Evolutionary conservation across 1,140 invertebrate species (phyloP), one percentile per base, ranked within the genome.

Genomic region (Zeugodacus cucurbitae): DNA sequence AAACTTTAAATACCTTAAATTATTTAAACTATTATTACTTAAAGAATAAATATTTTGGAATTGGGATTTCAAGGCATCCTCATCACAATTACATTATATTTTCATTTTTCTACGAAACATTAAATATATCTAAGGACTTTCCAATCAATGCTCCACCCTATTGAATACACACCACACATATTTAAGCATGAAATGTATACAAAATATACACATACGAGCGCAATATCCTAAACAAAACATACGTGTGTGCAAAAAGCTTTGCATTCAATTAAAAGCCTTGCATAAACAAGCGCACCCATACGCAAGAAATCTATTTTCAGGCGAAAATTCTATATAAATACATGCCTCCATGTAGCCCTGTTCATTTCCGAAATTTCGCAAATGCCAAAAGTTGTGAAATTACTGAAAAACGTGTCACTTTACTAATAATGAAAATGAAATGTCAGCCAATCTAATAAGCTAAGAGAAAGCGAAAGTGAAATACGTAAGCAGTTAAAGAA

Each of bases 401-500:
- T 82, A 82, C 48, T 82, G 26, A 78, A 78, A 82, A 48, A 41
- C 44, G 41, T 82, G 41, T 48, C 74, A 11, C 8, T 82, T 82
- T 82, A 82, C 48, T 82, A 82, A 48, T 26, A 82, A 48, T 41
- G 34, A 82, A 44, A 82, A 48, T 22, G 44, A 86, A 86, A 86
- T 58, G 48, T 5, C 34, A 22, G 34, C 67, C 41, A 74, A 74
- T 34, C 67, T 41, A 74, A 74, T 17, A 86, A 86, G 85, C 29
- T 20, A 86, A 86, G 20, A 32, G 57, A 86, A 59, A 58, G 17
- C 7, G 34, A 59, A 86, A 58, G 26, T 57, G 48, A 34, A 91
- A 91, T 90, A 90, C 90, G 90, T 90, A 92, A 90, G 90, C 91
- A 91, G 91, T 91, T 90, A 91, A 91, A 90, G 44, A 41, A n/a